phyloP scores from a whole-genome alignment of 2,113 vertebrate species.

The Galbula dea region DNA sequence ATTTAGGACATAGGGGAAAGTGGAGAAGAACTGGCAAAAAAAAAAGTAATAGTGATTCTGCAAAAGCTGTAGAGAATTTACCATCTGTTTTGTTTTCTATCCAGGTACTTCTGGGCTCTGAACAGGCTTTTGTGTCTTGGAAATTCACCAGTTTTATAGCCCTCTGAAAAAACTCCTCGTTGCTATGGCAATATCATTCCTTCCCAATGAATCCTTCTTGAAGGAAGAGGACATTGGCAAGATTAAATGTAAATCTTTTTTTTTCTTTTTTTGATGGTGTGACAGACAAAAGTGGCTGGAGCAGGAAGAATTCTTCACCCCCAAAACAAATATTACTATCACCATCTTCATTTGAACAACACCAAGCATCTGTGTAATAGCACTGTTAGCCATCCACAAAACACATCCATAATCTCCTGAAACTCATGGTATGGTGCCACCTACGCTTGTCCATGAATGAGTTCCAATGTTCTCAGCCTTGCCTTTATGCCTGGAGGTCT shows the following conservation, averaged over 20 bases:
- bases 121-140: slow-evolving; percentile 72
- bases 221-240: slow-evolving; percentile 81
- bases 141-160: slow-evolving; percentile 78
- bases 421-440: not conserved
- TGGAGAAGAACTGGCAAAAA: slow-evolving; percentile 34
- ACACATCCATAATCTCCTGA: not conserved
- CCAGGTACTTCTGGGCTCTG: slow-evolving; percentile 77
- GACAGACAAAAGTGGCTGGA: slow-evolving; percentile 69
- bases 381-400: not conserved
- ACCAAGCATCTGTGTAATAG: slow-evolving; percentile 3
- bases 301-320: slow-evolving; percentile 61
- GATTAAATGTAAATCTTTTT: slow-evolving; percentile 74
- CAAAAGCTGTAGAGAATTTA: slow-evolving; percentile 65
- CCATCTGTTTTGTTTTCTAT: slow-evolving; percentile 81
- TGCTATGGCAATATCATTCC: slow-evolving; percentile 80
- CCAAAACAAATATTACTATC: slow-evolving; percentile 37
- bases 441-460: not conserved
- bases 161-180: slow-evolving; percentile 74
- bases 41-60: not conserved
- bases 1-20: slow-evolving; percentile 7
- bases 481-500: not conserved
- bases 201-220: slow-evolving; percentile 76
- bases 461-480: not conserved
- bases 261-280: not conserved
- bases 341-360: slow-evolving; percentile 38